Conservation (phyloP, 1,140 invertebrate genomes). For the Psilanteris sp. region DNA sequence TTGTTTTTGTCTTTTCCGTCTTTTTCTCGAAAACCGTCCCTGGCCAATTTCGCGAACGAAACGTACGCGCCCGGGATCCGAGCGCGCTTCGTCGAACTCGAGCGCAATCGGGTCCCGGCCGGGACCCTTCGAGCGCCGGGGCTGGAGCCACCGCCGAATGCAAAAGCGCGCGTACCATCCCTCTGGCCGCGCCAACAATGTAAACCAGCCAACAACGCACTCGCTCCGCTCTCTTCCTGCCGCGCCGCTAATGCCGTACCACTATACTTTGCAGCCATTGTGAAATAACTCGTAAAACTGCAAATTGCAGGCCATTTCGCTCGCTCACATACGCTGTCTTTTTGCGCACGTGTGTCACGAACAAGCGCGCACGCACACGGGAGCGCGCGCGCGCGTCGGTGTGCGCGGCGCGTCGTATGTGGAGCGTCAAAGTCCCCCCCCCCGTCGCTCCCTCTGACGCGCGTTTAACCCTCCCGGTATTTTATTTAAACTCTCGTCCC, state of each 20-base stretch:
- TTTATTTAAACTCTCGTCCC: constrained; percentile 34
- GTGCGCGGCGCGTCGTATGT: constrained; percentile 33
- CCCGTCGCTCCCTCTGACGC: not conserved
- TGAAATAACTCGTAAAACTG: constrained; percentile 81
- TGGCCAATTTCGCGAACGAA: no score
- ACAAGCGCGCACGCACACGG: not conserved
- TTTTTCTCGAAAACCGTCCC: no score
- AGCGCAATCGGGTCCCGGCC: no score
- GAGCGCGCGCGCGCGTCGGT: not conserved
- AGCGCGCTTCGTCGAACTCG: no score
- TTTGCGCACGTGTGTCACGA: constrained; percentile 26
- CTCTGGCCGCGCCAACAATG: constrained; percentile 56
- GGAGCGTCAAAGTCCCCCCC: constrained; percentile 17
- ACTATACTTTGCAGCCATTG: constrained; percentile 81
- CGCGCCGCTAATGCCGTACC: constrained; percentile 70
- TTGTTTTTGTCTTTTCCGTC: no score
- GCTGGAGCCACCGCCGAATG: constrained; percentile 47
- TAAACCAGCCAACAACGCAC: constrained; percentile 59
- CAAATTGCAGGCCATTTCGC: constrained; percentile 80
- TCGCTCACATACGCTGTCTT: constrained; percentile 69
- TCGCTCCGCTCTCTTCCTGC: constrained; percentile 38
- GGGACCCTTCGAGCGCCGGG: constrained; percentile 25
- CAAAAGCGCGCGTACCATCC: constrained; percentile 53
- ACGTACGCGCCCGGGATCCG: no score
- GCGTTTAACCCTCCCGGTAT: constrained; percentile 5